Conservation (phyloP, 2,888 invertebrate species). For the Eilema caniola region DNA sequence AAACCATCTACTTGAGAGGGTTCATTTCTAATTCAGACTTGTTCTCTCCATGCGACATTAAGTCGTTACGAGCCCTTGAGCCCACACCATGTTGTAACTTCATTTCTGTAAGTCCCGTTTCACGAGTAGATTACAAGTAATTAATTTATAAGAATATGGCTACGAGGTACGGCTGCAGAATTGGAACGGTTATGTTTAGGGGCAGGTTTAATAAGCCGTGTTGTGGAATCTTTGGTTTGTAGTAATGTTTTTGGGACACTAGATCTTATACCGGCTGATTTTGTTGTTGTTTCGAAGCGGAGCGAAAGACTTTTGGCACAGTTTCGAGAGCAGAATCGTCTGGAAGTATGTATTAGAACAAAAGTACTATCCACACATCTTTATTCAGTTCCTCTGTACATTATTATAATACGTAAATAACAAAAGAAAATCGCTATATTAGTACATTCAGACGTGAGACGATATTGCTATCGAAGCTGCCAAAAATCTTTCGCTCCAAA, state of each 20-base stretch:
- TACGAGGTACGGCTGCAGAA: slow-evolving; percentile 71
- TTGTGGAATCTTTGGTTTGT: slow-evolving; percentile 47
- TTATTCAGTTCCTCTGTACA: too few relatives aligned
- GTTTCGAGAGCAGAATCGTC: too few relatives aligned
- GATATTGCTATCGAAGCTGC: too few relatives aligned
- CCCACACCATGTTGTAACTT: slow-evolving; percentile 79
- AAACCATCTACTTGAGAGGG: slow-evolving; percentile 71
- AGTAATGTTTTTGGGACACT: slow-evolving; percentile 16
- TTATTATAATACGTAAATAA: too few relatives aligned
- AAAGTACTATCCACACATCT: too few relatives aligned
- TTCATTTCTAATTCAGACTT: slow-evolving; percentile 85
- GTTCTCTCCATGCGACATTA: slow-evolving; percentile 76
- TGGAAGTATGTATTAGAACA: too few relatives aligned
- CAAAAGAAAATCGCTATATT: too few relatives aligned
- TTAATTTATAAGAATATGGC: slow-evolving; percentile 87
- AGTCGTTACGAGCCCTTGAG: slow-evolving; percentile 80
- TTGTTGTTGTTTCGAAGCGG: too few relatives aligned
- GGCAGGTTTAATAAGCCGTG: slow-evolving; percentile 56
- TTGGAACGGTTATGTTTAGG: slow-evolving; percentile 73
- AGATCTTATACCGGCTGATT: neutral
- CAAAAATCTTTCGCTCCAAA: too few relatives aligned
- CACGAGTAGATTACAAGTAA: slow-evolving; percentile 87
- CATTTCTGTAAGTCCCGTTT: slow-evolving; percentile 84
- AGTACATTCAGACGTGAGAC: too few relatives aligned
- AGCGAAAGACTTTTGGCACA: too few relatives aligned